Conservation (phyloP, 2,113 vertebrate species). For the Mugil cephalus region DNA sequence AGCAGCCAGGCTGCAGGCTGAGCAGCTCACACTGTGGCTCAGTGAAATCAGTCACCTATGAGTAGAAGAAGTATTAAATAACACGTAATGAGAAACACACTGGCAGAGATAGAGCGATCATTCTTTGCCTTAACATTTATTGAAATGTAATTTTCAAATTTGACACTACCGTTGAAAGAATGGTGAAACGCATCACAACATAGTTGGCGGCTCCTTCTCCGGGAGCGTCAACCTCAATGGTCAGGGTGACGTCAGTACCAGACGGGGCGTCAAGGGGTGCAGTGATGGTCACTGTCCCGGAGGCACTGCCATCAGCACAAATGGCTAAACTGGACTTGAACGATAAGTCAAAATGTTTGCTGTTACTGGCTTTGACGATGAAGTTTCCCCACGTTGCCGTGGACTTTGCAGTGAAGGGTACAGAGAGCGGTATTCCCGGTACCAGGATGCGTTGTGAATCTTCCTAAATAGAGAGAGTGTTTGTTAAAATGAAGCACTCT, state of each 20-base stretch:
- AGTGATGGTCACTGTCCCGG: constrained; percentile 60
- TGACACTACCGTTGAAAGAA: constrained; percentile 56
- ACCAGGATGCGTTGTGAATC: constrained; percentile 27
- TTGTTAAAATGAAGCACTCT: background rate
- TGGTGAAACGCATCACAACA: constrained; percentile 45
- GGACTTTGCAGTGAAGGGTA: constrained; percentile 67
- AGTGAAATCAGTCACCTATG: constrained; percentile 70
- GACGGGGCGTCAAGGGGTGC: constrained; percentile 63
- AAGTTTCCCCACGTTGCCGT: constrained; percentile 47
- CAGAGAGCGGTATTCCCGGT: constrained; percentile 49
- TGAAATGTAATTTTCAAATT: background rate
- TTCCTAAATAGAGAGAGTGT: constrained; percentile 52
- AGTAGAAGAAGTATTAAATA: background rate
- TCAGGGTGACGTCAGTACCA: constrained; percentile 75
- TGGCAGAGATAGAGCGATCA: too few species aligned
- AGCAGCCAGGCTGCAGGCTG: constrained; percentile 55
- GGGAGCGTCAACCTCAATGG: constrained; percentile 67
- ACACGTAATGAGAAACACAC: too few species aligned
- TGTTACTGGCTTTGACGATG: constrained; percentile 64
- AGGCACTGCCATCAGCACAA: constrained; percentile 31
- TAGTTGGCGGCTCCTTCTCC: constrained; percentile 72
- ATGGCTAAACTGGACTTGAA: constrained; percentile 54
- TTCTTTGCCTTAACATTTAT: too few species aligned
- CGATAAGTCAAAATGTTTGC: constrained; percentile 33
- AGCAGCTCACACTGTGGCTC: constrained; percentile 61